Evolutionary conservation across 2,888 invertebrate genomes (phyloP).

Genomic region (Patella depressa): DNA sequence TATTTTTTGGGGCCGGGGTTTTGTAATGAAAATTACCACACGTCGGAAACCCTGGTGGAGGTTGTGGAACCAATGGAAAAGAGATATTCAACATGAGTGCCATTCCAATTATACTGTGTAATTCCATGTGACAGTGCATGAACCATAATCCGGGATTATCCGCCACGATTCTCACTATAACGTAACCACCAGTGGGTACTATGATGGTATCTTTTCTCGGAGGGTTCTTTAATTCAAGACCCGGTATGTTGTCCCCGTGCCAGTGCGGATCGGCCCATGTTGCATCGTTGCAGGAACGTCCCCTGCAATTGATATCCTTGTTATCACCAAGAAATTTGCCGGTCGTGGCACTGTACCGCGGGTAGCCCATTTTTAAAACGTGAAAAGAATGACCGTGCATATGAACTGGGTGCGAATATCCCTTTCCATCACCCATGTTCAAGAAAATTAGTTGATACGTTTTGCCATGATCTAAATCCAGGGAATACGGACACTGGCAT

Average conservation of each 20-base stretch:
- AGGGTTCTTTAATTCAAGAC: constrained; percentile 34
- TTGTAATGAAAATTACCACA: constrained; percentile 2
- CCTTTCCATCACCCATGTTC: constrained; percentile 28
- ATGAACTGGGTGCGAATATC: constrained; percentile 38
- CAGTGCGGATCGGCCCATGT: constrained; percentile 32
- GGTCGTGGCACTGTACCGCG: constrained; percentile 26
- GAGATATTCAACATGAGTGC: constrained; percentile 71
- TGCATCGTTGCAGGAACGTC: constrained; percentile 30
- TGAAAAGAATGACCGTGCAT: constrained; percentile 42
- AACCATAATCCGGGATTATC: constrained; percentile 54
- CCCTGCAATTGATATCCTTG: constrained; percentile 36
- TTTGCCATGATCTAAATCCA: constrained; percentile 23
- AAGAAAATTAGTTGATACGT: constrained; percentile 31
- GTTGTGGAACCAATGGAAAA: constrained; percentile 64
- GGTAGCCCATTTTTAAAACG: constrained; percentile 35
- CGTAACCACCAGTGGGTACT: constrained; percentile 67
- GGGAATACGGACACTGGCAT: constrained; percentile 26
- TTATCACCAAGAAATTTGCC: constrained; percentile 24
- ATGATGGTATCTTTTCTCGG: constrained; percentile 64
- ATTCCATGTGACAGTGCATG: constrained; percentile 45
- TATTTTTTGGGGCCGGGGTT: not conserved
- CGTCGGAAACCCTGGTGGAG: constrained; percentile 36
- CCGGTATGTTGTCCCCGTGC: constrained; percentile 28
- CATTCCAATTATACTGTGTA: constrained; percentile 65
- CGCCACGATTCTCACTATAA: constrained; percentile 63